phyloP scores from a whole-genome alignment of 2,113 vertebrate genomes.

The Limanda limanda region DNA sequence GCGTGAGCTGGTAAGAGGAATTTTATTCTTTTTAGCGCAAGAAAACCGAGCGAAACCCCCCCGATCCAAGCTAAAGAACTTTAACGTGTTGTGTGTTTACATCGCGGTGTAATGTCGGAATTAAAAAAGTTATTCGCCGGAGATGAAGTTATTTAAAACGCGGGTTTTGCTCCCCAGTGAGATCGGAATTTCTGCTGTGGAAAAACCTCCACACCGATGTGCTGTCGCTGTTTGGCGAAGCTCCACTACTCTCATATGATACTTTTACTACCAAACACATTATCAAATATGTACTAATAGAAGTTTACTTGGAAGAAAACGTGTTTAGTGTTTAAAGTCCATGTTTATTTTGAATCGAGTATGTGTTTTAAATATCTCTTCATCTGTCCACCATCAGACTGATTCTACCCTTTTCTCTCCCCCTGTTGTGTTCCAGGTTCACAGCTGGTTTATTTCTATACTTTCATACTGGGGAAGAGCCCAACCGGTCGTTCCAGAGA shows the following conservation, averaged over 20 bases:
- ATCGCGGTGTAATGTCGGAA: background rate
- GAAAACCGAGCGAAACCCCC: background rate
- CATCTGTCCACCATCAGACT: background rate
- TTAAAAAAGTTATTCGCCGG: background rate
- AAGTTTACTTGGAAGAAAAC: too few relatives aligned
- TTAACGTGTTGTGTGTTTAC: background rate
- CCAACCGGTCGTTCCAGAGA: slow-evolving; percentile 26
- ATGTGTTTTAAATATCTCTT: background rate
- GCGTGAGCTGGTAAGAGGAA: slow-evolving; percentile 76
- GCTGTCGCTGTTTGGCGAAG: slow-evolving; percentile 66
- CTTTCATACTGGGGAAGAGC: slow-evolving; percentile 13
- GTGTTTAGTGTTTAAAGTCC: background rate
- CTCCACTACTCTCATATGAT: background rate
- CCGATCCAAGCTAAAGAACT: background rate
- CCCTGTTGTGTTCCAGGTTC: slow-evolving; percentile 50
- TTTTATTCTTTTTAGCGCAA: background rate
- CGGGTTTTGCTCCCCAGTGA: slow-evolving; percentile 65
- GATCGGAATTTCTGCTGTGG: slow-evolving; percentile 73
- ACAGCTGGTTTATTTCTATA: slow-evolving; percentile 31
- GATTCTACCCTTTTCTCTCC: slow-evolving; percentile 6
- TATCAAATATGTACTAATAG: background rate
- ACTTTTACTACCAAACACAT: background rate
- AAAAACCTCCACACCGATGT: slow-evolving; percentile 56
- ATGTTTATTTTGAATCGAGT: background rate
- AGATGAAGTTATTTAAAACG: slow-evolving; percentile 31